phyloP scores from a whole-genome alignment of 2,113 vertebrate genomes.

The Halcyon malimbica region DNA sequence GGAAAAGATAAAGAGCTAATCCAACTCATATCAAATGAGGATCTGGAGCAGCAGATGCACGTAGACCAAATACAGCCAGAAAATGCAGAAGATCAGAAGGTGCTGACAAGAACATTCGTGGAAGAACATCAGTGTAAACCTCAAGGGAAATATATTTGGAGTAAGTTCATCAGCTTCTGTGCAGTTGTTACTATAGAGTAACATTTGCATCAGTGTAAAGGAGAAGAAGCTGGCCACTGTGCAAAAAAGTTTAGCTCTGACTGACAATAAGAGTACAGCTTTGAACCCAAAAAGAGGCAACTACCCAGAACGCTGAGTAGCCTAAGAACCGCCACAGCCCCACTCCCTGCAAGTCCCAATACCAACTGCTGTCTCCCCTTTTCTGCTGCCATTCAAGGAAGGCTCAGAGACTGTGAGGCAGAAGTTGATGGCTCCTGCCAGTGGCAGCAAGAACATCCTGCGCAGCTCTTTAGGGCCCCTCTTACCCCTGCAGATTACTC shows the following conservation, averaged over 20 bases:
- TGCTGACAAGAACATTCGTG: neutral
- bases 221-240: neutral
- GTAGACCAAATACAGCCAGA: neutral
- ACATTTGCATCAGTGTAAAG: neutral
- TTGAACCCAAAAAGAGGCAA: neutral
- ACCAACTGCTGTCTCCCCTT: neutral
- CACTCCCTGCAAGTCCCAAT: neutral
- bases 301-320: neutral
- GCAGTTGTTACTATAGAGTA: neutral
- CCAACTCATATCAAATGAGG: neutral
- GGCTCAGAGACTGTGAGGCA: neutral
- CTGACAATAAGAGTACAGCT: neutral
- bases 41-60: neutral
- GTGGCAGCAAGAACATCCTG: neutral
- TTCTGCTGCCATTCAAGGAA: neutral
- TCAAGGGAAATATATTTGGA: neutral
- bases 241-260: neutral
- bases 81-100: neutral
- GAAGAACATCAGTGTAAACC: neutral
- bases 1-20: neutral
- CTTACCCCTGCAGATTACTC: neutral
- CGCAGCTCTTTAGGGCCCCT: neutral
- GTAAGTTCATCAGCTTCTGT: neutral
- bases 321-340: accelerated
- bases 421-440: neutral